Evolutionary conservation across 2,797 vertebrate species (phyloP), one percentile per base, ranked within the genome.

Genomic region (Myotis planiceps): DNA sequence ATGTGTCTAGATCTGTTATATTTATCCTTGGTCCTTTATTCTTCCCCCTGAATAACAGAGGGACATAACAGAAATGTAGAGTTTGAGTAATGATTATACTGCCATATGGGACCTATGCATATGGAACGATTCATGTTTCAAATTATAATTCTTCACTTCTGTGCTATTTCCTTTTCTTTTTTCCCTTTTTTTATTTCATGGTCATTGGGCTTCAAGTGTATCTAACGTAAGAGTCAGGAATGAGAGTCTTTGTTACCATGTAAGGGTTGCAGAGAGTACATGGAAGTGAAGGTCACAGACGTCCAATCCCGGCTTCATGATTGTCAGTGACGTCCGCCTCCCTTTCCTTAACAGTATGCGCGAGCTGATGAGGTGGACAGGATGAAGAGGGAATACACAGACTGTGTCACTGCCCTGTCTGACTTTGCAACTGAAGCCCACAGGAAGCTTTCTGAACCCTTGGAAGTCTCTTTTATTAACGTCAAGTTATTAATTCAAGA

Each of bases 321-420:
- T 53, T 65, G 79, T 79, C 72, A 8, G 12, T 39, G 58, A 74
- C 25, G 1, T 6, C 15, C 19, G 1, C 18, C 4, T 34, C 0
- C 9, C 13, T 81, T 96, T 63, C 78, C 91, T 68, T 96, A 34
- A 9, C 96, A 99, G 99, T 99, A 99, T 94, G 99, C 99, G 90
- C 98, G 99, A 97, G 99, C 99, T 47, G 99, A 99, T 80, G 99
- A 99, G 97, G 96, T 99, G 86, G 99, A 99, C 97, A 99, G 99
- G 96, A 98, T 99, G 97, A 99, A 96, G 96, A 99, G 99, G 49
- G 99, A 99, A 84, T 99, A 99, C 90, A 98, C 98, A 1, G 99
- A 99, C 37, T 98, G 99, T 29, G 98, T 99, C 53, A 98, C 99
- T 49, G 97, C 98, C 80, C 97, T 99, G 93, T 99, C 99, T 95